A percentile compares a stretch with the other conserved stretches of the same genome.
These are phyloP conservation scores for Muscicapa comitata DNA, from an alignment of 2,797 vertebrate genomes.

Conservation along the genomic window DNA sequence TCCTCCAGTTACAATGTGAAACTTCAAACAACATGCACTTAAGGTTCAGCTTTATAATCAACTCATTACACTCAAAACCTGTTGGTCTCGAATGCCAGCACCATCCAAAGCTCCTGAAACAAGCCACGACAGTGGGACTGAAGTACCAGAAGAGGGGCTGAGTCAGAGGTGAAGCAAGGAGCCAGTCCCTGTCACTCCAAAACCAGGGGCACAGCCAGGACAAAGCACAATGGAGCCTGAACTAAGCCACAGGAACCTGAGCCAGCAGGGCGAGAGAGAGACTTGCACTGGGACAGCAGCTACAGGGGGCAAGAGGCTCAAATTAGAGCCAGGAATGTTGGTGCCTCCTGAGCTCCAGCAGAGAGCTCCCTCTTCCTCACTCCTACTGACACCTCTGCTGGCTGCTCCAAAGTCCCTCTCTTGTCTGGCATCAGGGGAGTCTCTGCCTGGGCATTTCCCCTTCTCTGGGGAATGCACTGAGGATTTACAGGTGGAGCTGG, in stretches of 20 bases:
- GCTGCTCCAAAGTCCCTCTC: background rate
- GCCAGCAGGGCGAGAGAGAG: background rate
- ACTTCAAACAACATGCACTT: background rate
- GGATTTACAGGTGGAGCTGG: background rate
- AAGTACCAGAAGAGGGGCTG: background rate
- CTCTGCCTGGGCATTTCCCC: background rate
- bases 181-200: background rate
- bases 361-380: background rate
- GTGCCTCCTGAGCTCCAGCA: background rate
- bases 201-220: background rate
- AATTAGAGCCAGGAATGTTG: background rate
- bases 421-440: background rate
- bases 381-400: background rate
- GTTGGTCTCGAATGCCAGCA: background rate
- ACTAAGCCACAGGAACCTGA: background rate
- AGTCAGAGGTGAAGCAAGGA: background rate
- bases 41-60: background rate
- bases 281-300: background rate
- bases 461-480: background rate
- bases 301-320: background rate
- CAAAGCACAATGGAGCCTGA: background rate
- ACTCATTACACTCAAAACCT: background rate
- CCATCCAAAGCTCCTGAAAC: background rate
- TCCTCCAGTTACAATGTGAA: fast-evolving
- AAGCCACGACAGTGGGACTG: fast-evolving